These are phyloP conservation scores for Crossaster papposus DNA, from an alignment of 53 echinoderm and acorn worm species.

Conservation along the genomic window DNA sequence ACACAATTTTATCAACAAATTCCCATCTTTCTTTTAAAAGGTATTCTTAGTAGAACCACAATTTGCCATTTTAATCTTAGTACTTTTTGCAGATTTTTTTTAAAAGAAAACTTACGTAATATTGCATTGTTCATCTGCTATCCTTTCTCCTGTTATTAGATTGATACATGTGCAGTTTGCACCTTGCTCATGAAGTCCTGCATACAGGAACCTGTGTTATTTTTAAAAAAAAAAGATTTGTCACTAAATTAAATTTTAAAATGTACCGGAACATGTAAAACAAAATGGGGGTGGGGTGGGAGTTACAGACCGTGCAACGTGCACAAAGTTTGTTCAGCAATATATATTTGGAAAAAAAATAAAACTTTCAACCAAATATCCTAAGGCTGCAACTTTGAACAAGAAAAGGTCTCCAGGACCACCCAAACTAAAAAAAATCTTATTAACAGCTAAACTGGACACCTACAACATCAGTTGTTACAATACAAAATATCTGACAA, in stretches of 20 bases:
- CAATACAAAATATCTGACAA: neutral
- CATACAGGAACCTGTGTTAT: slow-evolving; percentile 46
- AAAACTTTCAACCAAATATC: neutral
- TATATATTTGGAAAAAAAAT: neutral
- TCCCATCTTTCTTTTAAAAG: too few relatives aligned
- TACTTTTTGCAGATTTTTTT: neutral
- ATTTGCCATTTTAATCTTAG: neutral
- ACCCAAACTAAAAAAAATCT: neutral
- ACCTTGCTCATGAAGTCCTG: slow-evolving; percentile 39
- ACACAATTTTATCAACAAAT: too few relatives aligned
- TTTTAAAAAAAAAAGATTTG: neutral
- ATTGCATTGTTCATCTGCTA: slow-evolving; percentile 52
- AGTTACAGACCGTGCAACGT: neutral
- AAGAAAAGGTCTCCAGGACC: neutral
- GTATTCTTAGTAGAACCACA: too few relatives aligned
- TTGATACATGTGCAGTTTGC: slow-evolving; percentile 34
- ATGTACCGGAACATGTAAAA: too few relatives aligned
- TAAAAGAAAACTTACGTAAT: slow-evolving; percentile 36
- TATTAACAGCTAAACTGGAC: neutral
- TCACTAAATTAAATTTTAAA: too few relatives aligned
- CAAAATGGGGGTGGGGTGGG: too few relatives aligned
- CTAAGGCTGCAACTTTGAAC: neutral
- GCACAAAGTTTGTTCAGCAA: too few relatives aligned
- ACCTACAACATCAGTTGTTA: neutral
- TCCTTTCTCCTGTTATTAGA: slow-evolving; percentile 28